Evolutionary conservation across 2,888 invertebrate genomes (phyloP), one percentile per base, ranked within the genome.

Genomic region (Lissonota sp.): DNA sequence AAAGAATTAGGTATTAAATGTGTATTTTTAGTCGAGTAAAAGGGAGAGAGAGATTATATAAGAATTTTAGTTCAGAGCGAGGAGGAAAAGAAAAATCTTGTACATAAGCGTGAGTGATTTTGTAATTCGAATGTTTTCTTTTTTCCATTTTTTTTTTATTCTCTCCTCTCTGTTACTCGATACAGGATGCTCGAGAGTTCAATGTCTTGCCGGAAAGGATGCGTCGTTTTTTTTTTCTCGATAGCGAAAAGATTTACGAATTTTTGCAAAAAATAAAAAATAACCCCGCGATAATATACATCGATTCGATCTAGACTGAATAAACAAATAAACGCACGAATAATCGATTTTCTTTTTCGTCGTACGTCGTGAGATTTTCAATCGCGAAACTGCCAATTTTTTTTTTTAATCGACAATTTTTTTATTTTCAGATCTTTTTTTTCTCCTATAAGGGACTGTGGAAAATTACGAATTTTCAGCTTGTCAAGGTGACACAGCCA

Each of bases 1-100:
- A 89, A 89, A 89, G 89, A 88, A 86, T 87, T 87, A 87, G 85
- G 79, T 81, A 66, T 78, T 81, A 81, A 26, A 80, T 77, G 70
- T 67, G 78, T 78, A 81, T 75, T 71, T 60, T 78, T 78, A 81
- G 81, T 78, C 78, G 57, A 71, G 63, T 55, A 63, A 42, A 60
- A 8, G 10, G 49, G n/a, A 40, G 10, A 26, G 7, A 63, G 44
- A 58, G 44, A 26, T 4, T 57, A 37, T 39, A 51, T 66, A 66
- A 39, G 37, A 26, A 26, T 26, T 3, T 26, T 26, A 26, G 26
- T 26, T 66, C 66, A 14, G 46, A 14, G 55, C 6, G 57, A 62
- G 7, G 55, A 73, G n/a, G 6, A 37, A 51, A 51, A 7, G 12
- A 16, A 60, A 16, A 62, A 51, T 10, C 63, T 64, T 80, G 83